phyloP scores from a whole-genome alignment of 2,113 vertebrate species.

The Ploceus nigricollis region DNA sequence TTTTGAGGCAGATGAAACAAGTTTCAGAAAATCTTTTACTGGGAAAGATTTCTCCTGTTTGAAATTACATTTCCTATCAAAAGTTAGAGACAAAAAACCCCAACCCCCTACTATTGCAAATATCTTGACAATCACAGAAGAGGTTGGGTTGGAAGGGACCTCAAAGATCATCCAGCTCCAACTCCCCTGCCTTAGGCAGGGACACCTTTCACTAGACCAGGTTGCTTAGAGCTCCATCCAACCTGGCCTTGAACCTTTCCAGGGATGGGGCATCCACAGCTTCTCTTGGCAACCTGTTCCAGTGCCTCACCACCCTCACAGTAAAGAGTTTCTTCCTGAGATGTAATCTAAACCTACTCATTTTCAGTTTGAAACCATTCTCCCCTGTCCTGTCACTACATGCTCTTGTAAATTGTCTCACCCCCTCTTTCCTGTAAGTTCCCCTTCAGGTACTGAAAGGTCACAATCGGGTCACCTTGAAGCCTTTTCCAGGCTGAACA shows the following conservation, averaged over 20 bases:
- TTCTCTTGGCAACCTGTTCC: background rate
- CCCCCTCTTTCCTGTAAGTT: background rate
- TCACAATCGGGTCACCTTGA: background rate
- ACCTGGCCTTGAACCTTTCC: background rate
- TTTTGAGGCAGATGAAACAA: background rate
- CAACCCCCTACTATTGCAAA: background rate
- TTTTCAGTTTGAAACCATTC: background rate
- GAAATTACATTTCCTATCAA: background rate
- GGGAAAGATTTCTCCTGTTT: background rate
- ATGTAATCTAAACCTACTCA: background rate
- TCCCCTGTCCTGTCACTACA: background rate
- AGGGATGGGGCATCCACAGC: background rate
- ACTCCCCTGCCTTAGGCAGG: background rate
- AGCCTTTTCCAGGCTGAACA: background rate
- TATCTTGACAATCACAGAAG: background rate
- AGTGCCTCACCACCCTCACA: background rate
- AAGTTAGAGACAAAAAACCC: background rate
- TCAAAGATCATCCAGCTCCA: background rate
- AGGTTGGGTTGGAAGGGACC: background rate
- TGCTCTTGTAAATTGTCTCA: background rate
- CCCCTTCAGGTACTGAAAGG: background rate
- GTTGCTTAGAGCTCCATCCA: background rate
- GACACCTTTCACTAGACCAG: background rate
- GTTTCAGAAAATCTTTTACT: background rate
- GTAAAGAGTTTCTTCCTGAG: background rate